Base-by-base conservation (phyloP, 2,113 vertebrate species). In the Dicaeum eximium region DNA sequence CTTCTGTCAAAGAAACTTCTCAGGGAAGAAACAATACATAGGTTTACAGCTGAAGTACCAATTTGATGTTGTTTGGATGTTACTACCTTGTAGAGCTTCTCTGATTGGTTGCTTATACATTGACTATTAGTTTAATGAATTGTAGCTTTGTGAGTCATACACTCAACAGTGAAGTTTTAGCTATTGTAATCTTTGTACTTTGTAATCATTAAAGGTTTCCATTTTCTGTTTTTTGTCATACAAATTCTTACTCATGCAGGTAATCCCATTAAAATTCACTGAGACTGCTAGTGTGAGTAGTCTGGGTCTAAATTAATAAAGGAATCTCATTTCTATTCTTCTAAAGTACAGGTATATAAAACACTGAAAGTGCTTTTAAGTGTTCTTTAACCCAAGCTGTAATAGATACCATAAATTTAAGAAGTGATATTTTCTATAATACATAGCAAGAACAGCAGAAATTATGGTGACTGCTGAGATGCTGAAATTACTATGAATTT, bases 341-440 rank as follows among this genome's bases (percentile, higher is more conserved):
- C 50, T 74, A 13, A 19, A 83, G 51, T 74, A 54, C 42, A 71
- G 37, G 35, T 90, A 64, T 84, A 93, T 96, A 78, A 95, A 92
- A 75, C 56, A 90, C 35, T 72, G 42, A 25, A 88, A 93, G 64
- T 88, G 62, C 65, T 92, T 92, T 45, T 93, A 83, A 93, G 30
- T 92, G 64, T 92, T 90, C 77, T 96, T 93, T 88, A 96, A 86
- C 50, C 44, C 40, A 92, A 71, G 40, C 65, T 90, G 50, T 86
- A 93, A 78, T 83, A 88, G 74, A 73, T 42, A 72, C 30, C 27
- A 93, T 95, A 90, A 85, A 95, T 95, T 89, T 44, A 7, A 77
- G 72, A 91, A 90, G 30, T 85, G 93, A 54, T 71, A 56, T 45
- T 80, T 96, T 90, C 78, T 89, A 12, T 82, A 94, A 70, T 42